Evolutionary conservation across 2,888 invertebrate species (phyloP), one percentile per base, ranked within the genome.

Genomic region (Branchellion lobata): DNA sequence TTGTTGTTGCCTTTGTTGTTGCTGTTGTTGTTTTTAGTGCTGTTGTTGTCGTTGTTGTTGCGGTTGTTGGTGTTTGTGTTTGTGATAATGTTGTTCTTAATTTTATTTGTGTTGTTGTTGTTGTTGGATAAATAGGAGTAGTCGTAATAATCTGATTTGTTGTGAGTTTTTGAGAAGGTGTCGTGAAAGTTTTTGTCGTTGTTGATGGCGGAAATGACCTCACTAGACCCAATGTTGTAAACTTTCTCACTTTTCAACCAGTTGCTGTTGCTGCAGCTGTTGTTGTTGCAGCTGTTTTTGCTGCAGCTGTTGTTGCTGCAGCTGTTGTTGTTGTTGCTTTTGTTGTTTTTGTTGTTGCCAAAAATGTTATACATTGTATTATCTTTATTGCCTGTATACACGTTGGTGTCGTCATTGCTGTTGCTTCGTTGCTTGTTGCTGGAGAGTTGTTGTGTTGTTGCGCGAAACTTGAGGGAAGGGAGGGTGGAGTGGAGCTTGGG

Each of bases 181-280:
- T 71, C 11, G 29, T 33, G 27, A 29, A 71, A n/a, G 71, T 71
- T 71, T 68, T n/a, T n/a, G 40, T 40, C 14, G 40, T 40, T 40
- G n/a, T n/a, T 57, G 61, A 57, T 57, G 61, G 61, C 61, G 5
- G 61, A 57, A 57, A 57, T 57, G 3, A 57, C 61, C 61, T 57
- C 61, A 24, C 21, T 24, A 8, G 61, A 18, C 5, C 61, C 61
- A 24, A 57, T 57, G 3, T 57, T 24, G 24, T 57, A 57, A 3
- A 24, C 21, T n/a, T 24, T 57, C 24, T 57, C 61, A 14, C 3
- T 57, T 47, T 47, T 47, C 24, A 18, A 14, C 8, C 21, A 3
- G 24, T 57, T 57, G 21, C 61, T 57, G 24, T 57, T 57, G 61
- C 21, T 24, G 5, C 5, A 5, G 24, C 21, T 57, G 24, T 18